Base-by-base conservation (phyloP, 2,888 invertebrate genomes). In the Elegia similella region DNA sequence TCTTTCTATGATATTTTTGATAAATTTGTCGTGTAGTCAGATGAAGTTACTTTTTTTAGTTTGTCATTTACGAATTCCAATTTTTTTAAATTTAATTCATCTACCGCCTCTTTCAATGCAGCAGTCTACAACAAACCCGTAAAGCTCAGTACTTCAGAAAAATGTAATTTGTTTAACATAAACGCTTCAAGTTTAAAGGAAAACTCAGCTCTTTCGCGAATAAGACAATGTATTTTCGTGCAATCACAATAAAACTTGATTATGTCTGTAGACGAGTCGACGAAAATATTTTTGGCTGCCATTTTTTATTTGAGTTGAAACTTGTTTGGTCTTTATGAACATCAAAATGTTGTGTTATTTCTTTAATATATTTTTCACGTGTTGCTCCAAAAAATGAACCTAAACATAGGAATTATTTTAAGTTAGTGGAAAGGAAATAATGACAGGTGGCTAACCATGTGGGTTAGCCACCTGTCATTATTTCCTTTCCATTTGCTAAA, bases 111-210 rank as follows among this genome's bases (percentile, higher is more conserved):
- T 38, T 0, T 8, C 5, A 6, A 38, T 12, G 10, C 38, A 12
- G 23, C 3, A 38, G n/a, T 38, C 38, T 38, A 38, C 38, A n/a
- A 10, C 10, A 10, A 38, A 38, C 32, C 42, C 17, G 32, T 13
- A 12, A 23, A 29, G 32, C 13, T 44, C n/a, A 42, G 43, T 42
- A 32, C 17, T 44, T 44, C 30, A 32, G 43, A 30, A 30, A 54
- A 53, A 53, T 44, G 43, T 43, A 54, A 54, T 54, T 54, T 44
- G 52, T 54, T 54, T 42, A 15, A 44, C 54, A 44, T 54, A 54
- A 54, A 54, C 8, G 43, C 30, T 54, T 16, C 43, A 42, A 15
- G 7, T 30, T 54, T 54, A 12, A 12, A 53, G 52, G 29, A 8
- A 50, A 16, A 50, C 34, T 16, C 15, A 13, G 7, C 13, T 44